These are phyloP conservation scores for Drosophila tripunctata DNA, from an alignment of 2,888 invertebrate genomes.

Conservation along the genomic window DNA sequence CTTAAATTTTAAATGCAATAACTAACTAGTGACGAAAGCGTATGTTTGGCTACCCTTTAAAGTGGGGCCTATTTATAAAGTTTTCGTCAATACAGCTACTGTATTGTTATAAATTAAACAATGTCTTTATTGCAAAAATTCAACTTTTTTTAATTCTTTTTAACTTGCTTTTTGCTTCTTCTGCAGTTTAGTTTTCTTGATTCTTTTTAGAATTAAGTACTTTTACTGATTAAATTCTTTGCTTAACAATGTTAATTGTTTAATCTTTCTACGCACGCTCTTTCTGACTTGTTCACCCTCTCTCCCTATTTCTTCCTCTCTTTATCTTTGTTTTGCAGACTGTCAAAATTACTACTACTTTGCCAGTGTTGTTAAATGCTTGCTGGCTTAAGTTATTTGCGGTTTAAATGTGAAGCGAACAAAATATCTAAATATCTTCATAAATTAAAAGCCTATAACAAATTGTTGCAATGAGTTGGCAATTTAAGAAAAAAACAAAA, in stretches of 20 bases:
- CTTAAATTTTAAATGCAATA: no score
- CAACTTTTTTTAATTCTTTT: background rate
- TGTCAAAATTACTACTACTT: background rate
- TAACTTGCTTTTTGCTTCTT: background rate
- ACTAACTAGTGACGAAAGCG: no score
- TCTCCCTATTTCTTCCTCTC: background rate
- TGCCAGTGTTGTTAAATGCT: constrained; percentile 13
- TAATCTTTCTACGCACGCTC: no score
- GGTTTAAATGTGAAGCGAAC: constrained; percentile 12
- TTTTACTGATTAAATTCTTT: background rate
- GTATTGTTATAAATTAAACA: no score
- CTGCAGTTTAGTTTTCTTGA: background rate
- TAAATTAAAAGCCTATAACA: constrained; percentile 15
- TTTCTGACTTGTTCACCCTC: no score
- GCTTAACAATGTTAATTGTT: constrained; percentile 4
- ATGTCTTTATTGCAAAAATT: no score
- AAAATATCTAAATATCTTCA: background rate
- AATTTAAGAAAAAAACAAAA: constrained; percentile 17
- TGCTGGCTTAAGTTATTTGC: background rate
- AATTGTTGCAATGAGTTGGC: constrained; percentile 54
- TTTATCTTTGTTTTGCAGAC: background rate
- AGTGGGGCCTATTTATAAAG: no score
- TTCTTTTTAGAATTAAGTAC: background rate
- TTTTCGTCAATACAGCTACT: no score
- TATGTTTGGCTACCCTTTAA: no score